Evolutionary conservation across 1,140 invertebrate species (phyloP).

Genomic region (Aethina tumida): DNA sequence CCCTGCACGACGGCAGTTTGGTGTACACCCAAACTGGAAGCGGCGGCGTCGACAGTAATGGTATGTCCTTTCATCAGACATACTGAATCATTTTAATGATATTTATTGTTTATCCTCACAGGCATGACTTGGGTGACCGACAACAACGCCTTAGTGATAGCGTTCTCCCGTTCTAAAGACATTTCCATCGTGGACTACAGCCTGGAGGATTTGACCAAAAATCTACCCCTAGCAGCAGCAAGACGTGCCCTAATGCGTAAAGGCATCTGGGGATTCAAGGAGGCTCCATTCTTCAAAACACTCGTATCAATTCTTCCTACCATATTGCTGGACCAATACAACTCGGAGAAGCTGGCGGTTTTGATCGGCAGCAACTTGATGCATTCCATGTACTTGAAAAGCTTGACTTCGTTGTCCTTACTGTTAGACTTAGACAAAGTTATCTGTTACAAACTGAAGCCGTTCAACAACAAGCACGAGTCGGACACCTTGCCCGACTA

Average conservation of each 20-base stretch:
- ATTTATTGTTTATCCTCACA: slow-evolving; percentile 38
- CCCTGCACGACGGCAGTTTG: slow-evolving; percentile 46
- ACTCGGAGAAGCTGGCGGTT: slow-evolving; percentile 47
- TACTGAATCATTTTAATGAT: background rate
- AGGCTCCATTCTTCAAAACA: slow-evolving; percentile 46
- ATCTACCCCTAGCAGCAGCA: slow-evolving; percentile 40
- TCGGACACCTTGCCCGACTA: slow-evolving; percentile 39
- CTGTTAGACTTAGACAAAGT: slow-evolving; percentile 46
- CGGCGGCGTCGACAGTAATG: slow-evolving; percentile 37
- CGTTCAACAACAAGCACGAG: slow-evolving; percentile 35
- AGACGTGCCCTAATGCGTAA: slow-evolving; percentile 41
- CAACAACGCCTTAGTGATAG: slow-evolving; percentile 36
- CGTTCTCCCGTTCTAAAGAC: slow-evolving; percentile 45
- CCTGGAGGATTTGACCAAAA: slow-evolving; percentile 35
- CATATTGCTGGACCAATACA: slow-evolving; percentile 44
- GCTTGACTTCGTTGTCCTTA: slow-evolving; percentile 45
- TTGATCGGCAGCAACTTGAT: slow-evolving; percentile 49
- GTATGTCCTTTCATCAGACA: background rate
- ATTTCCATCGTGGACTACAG: slow-evolving; percentile 41
- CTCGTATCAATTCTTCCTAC: slow-evolving; percentile 43
- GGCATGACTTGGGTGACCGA: slow-evolving; percentile 43
- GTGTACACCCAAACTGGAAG: slow-evolving; percentile 46
- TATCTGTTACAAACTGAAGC: slow-evolving; percentile 40
- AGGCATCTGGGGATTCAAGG: slow-evolving; percentile 43
- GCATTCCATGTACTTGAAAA: slow-evolving; percentile 51